phyloP scores from a whole-genome alignment of 2,888 invertebrate genomes.

The Trisateles emortualis region DNA sequence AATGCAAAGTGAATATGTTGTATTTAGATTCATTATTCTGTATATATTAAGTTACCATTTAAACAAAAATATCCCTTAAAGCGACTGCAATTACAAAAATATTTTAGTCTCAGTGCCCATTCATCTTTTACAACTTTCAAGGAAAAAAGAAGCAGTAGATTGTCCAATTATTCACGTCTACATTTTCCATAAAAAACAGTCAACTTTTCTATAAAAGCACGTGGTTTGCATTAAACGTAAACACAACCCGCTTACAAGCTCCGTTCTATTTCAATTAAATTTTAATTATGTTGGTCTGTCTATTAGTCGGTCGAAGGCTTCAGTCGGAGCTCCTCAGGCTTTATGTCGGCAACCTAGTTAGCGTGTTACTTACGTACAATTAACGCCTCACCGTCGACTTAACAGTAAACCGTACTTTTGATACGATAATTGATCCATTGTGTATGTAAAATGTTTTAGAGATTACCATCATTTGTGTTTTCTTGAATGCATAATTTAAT shows the following conservation, averaged over 20 bases:
- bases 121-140: too few species aligned
- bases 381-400: conserved; percentile 49
- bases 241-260: background rate
- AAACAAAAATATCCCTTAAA: too few species aligned
- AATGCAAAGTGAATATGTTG: too few species aligned
- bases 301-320: conserved; percentile 36
- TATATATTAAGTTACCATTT: too few species aligned
- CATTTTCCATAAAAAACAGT: too few species aligned
- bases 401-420: conserved; percentile 43
- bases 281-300: conserved; percentile 49
- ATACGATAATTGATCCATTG: conserved; percentile 54
- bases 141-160: too few species aligned
- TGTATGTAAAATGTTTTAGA: conserved; percentile 34
- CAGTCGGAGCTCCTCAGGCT: conserved; percentile 34
- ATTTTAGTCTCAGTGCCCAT: too few species aligned
- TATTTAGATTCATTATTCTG: too few species aligned
- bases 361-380: conserved; percentile 79
- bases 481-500: conserved; percentile 27
- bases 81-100: too few species aligned
- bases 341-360: conserved; percentile 66
- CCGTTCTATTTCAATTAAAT: conserved; percentile 55
- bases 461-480: conserved; percentile 19
- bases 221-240: too few species aligned
- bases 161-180: too few species aligned
- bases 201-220: too few species aligned